Evolutionary conservation across 1,140 invertebrate genomes (phyloP).

Genomic region (Bombus terrestris): DNA sequence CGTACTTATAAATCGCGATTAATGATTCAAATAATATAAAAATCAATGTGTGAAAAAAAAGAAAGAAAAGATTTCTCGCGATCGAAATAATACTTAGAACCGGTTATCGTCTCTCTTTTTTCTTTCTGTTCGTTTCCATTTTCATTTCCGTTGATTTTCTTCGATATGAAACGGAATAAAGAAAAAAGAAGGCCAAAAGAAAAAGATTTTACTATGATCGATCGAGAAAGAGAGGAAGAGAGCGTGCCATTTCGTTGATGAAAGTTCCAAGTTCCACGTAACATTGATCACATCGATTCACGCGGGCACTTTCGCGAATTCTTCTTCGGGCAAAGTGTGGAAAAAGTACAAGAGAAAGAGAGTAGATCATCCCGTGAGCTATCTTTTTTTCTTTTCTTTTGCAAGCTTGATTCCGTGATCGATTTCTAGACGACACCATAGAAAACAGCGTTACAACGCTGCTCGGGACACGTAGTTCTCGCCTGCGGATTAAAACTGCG

Average conservation of each 20-base stretch:
- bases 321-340: neutral
- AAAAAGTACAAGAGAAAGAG: neutral
- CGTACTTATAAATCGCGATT: neutral
- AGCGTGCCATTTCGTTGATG: constrained; percentile 16
- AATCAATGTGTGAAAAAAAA: neutral
- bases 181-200: neutral
- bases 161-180: neutral
- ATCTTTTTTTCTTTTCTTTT: neutral
- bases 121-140: neutral
- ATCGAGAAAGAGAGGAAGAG: constrained; percentile 14
- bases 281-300: constrained; percentile 29
- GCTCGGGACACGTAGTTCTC: constrained; percentile 36
- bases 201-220: neutral
- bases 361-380: neutral
- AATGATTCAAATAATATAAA: neutral
- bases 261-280: constrained; percentile 65
- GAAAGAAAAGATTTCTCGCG: neutral
- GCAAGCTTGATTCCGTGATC: constrained; percentile 11
- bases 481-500: constrained; percentile 31
- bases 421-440: neutral
- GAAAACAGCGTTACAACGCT: neutral
- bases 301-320: neutral
- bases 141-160: constrained; percentile 7
- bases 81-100: neutral
- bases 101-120: constrained; percentile 20